Evolutionary conservation across 1,140 invertebrate genomes (phyloP).

Genomic region (Drosophila tsacasi): DNA sequence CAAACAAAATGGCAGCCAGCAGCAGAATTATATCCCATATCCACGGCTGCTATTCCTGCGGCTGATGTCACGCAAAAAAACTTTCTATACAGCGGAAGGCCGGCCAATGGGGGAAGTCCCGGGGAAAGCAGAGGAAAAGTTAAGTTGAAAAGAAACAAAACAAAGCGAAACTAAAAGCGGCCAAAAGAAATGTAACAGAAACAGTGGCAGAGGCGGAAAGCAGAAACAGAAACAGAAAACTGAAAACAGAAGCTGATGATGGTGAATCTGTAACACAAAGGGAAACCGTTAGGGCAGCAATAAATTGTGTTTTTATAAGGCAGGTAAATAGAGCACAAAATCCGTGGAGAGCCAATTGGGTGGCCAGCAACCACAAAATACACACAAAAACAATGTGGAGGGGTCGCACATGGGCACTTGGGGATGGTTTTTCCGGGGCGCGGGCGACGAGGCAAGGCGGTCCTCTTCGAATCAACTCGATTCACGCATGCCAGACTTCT

Average conservation of each 20-base stretch:
- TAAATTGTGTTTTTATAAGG: conserved; percentile 82
- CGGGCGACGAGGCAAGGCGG: neutral
- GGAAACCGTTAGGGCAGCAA: conserved; percentile 75
- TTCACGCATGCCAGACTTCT: conserved; percentile 64
- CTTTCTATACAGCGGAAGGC: conserved; percentile 61
- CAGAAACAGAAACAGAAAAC: conserved; percentile 42
- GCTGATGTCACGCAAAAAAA: conserved; percentile 76
- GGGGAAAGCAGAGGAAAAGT: conserved; percentile 32
- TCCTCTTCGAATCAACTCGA: conserved; percentile 27
- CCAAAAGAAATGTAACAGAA: conserved; percentile 54
- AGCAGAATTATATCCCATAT: conserved; percentile 51
- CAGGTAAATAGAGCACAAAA: conserved; percentile 80
- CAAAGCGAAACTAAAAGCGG: conserved; percentile 20
- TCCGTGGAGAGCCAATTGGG: conserved; percentile 74
- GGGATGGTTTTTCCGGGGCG: conserved; percentile 13
- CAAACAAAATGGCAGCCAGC: conserved; percentile 47
- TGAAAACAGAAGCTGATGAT: conserved; percentile 37
- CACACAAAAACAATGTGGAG: conserved; percentile 45
- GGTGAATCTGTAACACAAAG: conserved; percentile 38
- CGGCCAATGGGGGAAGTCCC: conserved; percentile 61
- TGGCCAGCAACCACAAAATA: conserved; percentile 69
- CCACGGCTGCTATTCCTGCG: conserved; percentile 41
- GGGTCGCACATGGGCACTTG: conserved; percentile 3
- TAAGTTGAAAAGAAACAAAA: conserved; percentile 39
- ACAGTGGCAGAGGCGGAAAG: conserved; percentile 24